phyloP scores from a whole-genome alignment of 2,113 vertebrate species.

The Cariama cristata region DNA sequence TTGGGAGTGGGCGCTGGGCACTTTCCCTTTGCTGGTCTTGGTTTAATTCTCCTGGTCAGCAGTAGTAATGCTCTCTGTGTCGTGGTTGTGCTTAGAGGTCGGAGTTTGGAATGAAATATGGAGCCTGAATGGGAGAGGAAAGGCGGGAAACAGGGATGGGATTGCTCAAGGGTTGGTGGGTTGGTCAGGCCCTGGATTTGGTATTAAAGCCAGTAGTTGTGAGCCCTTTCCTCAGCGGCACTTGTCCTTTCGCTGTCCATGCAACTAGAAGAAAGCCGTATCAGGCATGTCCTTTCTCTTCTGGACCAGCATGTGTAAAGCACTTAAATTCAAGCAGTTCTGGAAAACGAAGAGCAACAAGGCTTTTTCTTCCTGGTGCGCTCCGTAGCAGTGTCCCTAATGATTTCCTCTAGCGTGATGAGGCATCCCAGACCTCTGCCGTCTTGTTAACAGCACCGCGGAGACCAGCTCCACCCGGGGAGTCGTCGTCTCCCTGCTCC shows the following conservation, averaged over 20 bases:
- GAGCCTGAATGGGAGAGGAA: background rate
- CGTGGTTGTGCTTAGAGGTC: background rate
- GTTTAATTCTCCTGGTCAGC: background rate
- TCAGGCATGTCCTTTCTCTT: background rate
- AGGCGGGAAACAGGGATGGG: background rate
- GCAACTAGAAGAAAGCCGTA: background rate
- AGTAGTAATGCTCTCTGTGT: fast-evolving
- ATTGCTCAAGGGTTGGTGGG: background rate
- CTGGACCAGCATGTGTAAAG: background rate
- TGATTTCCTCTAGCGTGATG: fast-evolving
- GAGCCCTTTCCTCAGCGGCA: background rate
- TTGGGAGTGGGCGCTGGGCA: fast-evolving
- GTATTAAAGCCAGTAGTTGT: background rate
- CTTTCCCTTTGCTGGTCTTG: background rate
- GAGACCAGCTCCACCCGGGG: background rate
- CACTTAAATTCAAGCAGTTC: background rate
- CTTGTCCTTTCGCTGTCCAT: background rate
- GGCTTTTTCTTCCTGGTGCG: background rate
- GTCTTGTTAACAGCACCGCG: background rate
- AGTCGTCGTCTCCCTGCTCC: background rate
- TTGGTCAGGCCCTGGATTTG: background rate
- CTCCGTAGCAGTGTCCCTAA: background rate
- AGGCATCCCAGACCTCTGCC: background rate
- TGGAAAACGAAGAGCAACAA: background rate
- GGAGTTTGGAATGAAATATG: fast-evolving